Evolutionary conservation across 2,113 vertebrate species (phyloP), one percentile per base, ranked within the genome.

Genomic region (Oxyruncus cristatus): DNA sequence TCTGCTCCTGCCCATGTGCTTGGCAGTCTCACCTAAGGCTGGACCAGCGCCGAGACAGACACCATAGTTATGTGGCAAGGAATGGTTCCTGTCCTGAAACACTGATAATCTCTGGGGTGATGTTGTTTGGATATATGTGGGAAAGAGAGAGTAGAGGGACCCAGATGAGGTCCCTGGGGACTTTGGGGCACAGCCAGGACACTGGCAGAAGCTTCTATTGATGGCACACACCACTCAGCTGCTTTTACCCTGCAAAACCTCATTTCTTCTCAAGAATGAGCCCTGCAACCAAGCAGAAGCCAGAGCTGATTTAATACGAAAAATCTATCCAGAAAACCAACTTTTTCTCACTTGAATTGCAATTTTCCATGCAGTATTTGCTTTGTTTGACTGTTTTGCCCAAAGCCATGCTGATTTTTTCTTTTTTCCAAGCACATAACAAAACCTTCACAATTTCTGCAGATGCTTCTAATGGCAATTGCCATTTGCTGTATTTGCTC

Each of bases 321-420:
- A 94, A 84, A 77, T 71, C 47, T 71, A 95, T 20, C 77, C 86
- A 96, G 91, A 92, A 96, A 91, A 35, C 30, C 27, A 93, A 67
- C 63, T 37, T 95, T 58, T 93, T 74, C 80, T 91, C 76, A 75
- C 68, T 91, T 63, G 68, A 91, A 84, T 84, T 21, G 17, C 72
- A 74, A 90, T 92, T 95, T 93, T 68, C 47, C 52, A 47, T 84
- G 79, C 83, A 63, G 83, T 74, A 86, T 93, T 95, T 91, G 65
- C 89, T 92, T 93, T 93, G 68, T 93, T 90, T 77, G 72, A 52
- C 59, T 93, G 46, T 86, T 94, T 91, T 59, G 89, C 93, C 76
- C 44, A 91, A 91, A 95, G 86, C 61, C 50, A 44, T 33, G 47
- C 15, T 82, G 37, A 24, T 41, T 44, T 72, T 53, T 53, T 49